phyloP scores from a whole-genome alignment of 2,888 invertebrate genomes.

The Heliothis peltigera region DNA sequence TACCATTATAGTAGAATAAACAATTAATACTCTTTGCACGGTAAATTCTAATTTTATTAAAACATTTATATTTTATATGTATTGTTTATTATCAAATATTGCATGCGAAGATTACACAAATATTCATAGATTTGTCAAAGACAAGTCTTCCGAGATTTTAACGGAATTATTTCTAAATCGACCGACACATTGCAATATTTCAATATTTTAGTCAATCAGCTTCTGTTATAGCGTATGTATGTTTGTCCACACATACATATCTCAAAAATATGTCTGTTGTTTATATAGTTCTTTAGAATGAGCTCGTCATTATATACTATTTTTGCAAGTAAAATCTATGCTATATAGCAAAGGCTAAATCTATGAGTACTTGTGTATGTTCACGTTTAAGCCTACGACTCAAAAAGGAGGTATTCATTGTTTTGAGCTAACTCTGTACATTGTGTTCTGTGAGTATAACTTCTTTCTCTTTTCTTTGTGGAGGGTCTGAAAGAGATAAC shows the following conservation, averaged over 20 bases:
- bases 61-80: conserved; percentile 54
- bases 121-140: conserved; percentile 27
- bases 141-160: too few species aligned
- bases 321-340: not conserved
- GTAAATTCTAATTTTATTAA: conserved; percentile 42
- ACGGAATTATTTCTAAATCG: too few species aligned
- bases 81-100: conserved; percentile 59
- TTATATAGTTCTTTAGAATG: too few species aligned
- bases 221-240: too few species aligned
- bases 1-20: not conserved
- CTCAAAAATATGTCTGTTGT: too few species aligned
- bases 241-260: too few species aligned
- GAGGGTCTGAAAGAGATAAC: conserved; percentile 36
- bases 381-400: conserved; percentile 56
- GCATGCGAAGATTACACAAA: conserved; percentile 20
- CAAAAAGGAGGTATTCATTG: conserved; percentile 64
- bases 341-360: too few species aligned
- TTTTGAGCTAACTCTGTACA: conserved; percentile 63
- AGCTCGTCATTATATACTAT: too few species aligned
- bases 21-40: conserved; percentile 37
- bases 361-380: conserved; percentile 25
- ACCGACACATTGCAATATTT: too few species aligned
- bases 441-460: conserved; percentile 55
- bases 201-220: too few species aligned
- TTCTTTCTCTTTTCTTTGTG: conserved; percentile 23